These are phyloP conservation scores for Galeopterus variegatus DNA, from an alignment of 2,113 vertebrate genomes.

Conservation along the genomic window DNA sequence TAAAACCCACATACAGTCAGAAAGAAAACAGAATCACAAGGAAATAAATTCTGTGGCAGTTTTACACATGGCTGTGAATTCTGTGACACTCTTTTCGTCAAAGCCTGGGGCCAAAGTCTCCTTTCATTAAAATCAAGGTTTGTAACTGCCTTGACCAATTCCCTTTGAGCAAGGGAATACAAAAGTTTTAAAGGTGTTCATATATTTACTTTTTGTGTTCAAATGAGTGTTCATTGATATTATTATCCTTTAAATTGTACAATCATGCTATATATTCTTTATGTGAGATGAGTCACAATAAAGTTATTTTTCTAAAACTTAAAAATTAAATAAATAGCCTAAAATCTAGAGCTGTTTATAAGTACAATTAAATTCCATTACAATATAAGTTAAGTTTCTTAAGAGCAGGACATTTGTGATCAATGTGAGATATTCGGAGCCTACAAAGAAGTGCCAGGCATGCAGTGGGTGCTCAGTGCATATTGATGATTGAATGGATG, in stretches of 20 bases:
- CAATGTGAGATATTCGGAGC: not conserved
- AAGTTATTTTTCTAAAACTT: not conserved
- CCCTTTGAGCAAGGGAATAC: not conserved
- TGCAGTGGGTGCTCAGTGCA: not conserved
- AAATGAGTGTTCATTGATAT: not conserved
- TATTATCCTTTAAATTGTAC: not conserved
- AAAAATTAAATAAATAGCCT: not conserved
- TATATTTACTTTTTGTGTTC: too few species aligned
- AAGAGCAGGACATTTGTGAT: not conserved
- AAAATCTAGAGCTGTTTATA: not conserved
- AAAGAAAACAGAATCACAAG: not conserved
- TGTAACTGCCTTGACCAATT: not conserved
- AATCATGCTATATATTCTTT: not conserved
- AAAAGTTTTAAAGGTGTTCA: not conserved
- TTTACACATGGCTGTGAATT: not conserved
- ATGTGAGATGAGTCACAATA: not conserved
- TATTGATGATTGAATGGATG: not conserved
- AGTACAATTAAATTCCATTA: not conserved
- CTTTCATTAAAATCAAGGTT: not conserved
- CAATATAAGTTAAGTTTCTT: not conserved
- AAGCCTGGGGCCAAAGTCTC: not conserved
- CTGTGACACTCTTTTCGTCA: not conserved
- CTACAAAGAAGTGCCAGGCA: not conserved
- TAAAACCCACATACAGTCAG: not conserved
- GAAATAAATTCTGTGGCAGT: not conserved